A percentile compares a stretch with the other conserved stretches of the same genome.
Evolutionary conservation across 1,140 invertebrate species (phyloP).

Genomic region (Ditylenchus dipsaci): DNA sequence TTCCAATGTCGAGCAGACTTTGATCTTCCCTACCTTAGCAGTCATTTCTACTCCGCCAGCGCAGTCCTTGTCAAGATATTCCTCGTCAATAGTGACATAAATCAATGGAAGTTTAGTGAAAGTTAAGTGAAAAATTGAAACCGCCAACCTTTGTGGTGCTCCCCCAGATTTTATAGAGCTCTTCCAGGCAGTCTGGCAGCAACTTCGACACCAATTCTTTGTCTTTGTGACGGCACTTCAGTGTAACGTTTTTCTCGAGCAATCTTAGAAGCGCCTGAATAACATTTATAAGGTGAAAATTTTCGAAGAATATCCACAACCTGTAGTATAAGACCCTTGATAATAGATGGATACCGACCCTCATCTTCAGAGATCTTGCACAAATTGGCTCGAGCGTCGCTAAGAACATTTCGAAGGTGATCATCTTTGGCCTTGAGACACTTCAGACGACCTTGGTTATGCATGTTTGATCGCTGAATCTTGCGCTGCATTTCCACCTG

Average conservation of each 20-base stretch:
- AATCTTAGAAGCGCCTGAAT: slow-evolving; percentile 68
- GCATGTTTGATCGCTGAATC: slow-evolving; percentile 97
- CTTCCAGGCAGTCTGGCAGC: slow-evolving; percentile 62
- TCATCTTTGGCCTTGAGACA: slow-evolving; percentile 72
- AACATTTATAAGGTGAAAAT: too few relatives aligned
- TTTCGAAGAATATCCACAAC: slow-evolving; percentile 58
- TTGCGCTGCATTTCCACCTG: slow-evolving; percentile 98
- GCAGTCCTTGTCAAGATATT: slow-evolving; percentile 69
- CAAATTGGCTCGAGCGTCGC: slow-evolving; percentile 80
- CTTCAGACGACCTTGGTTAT: slow-evolving; percentile 92
- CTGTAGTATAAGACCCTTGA: slow-evolving; percentile 82
- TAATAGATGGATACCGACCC: slow-evolving; percentile 72
- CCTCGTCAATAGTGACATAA: slow-evolving; percentile 55
- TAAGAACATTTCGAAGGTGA: slow-evolving; percentile 69
- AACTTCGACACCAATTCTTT: slow-evolving; percentile 65
- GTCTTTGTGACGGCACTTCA: slow-evolving; percentile 79
- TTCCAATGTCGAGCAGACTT: slow-evolving; percentile 89
- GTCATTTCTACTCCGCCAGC: slow-evolving; percentile 86
- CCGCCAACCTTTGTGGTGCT: slow-evolving; percentile 66
- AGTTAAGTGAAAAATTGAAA: background rate
- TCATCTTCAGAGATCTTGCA: slow-evolving; percentile 71
- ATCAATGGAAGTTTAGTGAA: background rate
- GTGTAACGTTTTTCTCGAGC: slow-evolving; percentile 74
- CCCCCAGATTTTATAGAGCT: slow-evolving; percentile 69
- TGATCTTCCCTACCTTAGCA: slow-evolving; percentile 76